Conservation (phyloP, 2,888 invertebrate species). For the Kuschelorhynchus macadamiae region DNA sequence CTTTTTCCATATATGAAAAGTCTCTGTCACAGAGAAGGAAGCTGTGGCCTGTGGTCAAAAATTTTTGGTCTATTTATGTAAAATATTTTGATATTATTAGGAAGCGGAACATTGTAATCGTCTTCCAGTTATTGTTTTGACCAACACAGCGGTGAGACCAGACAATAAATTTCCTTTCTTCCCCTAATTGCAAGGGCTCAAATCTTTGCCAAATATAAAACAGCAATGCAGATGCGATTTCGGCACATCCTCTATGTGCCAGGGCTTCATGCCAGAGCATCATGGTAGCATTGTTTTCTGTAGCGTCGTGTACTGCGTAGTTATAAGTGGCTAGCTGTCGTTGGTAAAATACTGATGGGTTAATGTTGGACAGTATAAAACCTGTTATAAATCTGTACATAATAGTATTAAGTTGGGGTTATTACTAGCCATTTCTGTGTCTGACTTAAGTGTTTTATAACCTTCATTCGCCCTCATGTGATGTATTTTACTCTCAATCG, state of each 20-base stretch:
- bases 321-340: constrained; percentile 24
- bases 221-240: constrained; percentile 20
- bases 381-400: constrained; percentile 25
- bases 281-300: constrained; percentile 12
- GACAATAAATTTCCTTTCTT: constrained; percentile 26
- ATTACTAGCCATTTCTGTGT: constrained; percentile 23
- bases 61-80: constrained; percentile 25
- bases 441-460: constrained; percentile 22
- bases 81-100: constrained; percentile 18
- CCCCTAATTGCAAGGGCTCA: constrained; percentile 16
- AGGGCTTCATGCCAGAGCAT: constrained; percentile 25
- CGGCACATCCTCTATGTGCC: constrained; percentile 26
- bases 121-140: constrained; percentile 34
- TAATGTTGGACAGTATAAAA: constrained; percentile 23
- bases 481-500: constrained; percentile 30
- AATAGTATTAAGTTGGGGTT: constrained; percentile 29
- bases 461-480: constrained; percentile 30
- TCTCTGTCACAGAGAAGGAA: constrained; percentile 2
- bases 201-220: constrained; percentile 19
- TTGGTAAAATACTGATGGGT: constrained; percentile 31
- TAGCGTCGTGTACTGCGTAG: constrained; percentile 10
- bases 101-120: background rate
- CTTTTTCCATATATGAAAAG: constrained; percentile 30
- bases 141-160: constrained; percentile 38
- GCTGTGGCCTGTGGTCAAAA: constrained; percentile 26